Evolutionary conservation across 1,140 invertebrate genomes (phyloP).

Genomic region (Dufourea novaeangliae): DNA sequence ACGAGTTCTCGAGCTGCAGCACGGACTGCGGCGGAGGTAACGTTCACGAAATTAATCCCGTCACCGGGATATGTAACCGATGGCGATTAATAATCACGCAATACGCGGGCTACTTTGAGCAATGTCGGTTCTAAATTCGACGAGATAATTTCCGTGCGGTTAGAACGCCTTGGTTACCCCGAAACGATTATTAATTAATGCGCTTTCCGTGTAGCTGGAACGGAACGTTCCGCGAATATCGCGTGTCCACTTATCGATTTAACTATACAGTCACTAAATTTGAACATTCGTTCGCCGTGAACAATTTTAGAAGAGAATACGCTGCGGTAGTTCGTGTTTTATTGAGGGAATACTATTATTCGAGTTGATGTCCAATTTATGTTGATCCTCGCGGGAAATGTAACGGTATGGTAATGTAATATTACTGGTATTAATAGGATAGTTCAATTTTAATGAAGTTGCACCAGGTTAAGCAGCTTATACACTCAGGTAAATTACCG

Average conservation of each 20-base stretch:
- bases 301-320: too few relatives aligned
- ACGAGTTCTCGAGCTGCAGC: constrained; percentile 91
- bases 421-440: too few relatives aligned
- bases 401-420: too few relatives aligned
- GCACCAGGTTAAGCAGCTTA: too few relatives aligned
- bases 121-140: constrained; percentile 40
- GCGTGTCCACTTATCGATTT: background rate
- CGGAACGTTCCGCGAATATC: background rate
- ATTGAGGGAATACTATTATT: too few relatives aligned
- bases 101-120: background rate
- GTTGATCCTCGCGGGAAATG: too few relatives aligned
- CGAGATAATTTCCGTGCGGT: constrained; percentile 12
- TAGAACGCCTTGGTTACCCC: background rate
- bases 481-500: too few relatives aligned
- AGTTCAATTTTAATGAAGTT: too few relatives aligned
- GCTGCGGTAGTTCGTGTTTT: too few relatives aligned
- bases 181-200: constrained; percentile 21
- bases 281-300: too few relatives aligned
- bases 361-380: too few relatives aligned
- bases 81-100: constrained; percentile 14
- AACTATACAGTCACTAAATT: background rate
- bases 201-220: background rate
- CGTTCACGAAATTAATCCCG: constrained; percentile 21
- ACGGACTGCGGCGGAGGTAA: constrained; percentile 93
- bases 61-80: background rate